Evolutionary conservation across 2,797 vertebrate genomes (phyloP).

Genomic region (Odontamblyopus rebecca): DNA sequence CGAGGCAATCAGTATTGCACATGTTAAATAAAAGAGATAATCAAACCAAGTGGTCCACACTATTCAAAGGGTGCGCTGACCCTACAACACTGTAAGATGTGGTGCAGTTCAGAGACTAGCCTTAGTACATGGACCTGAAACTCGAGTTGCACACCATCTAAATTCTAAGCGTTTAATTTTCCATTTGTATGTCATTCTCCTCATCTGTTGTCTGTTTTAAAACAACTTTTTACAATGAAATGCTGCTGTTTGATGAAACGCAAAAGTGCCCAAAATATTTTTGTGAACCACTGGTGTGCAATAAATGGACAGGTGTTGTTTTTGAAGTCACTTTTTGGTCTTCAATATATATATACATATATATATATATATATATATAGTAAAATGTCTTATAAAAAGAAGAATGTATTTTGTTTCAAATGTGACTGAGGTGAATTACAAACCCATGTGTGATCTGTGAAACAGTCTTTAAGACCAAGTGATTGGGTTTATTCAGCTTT

Average conservation of each 20-base stretch:
- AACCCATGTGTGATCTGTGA: constrained; percentile 62
- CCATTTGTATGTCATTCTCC: constrained; percentile 63
- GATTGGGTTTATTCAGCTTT: constrained; percentile 37
- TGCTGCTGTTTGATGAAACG: constrained; percentile 77
- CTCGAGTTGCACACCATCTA: constrained; percentile 72
- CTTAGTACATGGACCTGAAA: constrained; percentile 73
- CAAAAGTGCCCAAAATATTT: constrained; percentile 79
- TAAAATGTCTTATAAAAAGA: constrained; percentile 31
- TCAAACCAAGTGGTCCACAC: constrained; percentile 60
- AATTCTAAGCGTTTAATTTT: constrained; percentile 49
- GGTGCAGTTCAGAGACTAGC: constrained; percentile 69
- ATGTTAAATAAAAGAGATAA: constrained; percentile 65
- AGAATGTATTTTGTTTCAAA: constrained; percentile 66
- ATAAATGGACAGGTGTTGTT: constrained; percentile 74
- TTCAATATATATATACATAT: constrained; percentile 30
- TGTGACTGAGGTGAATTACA: constrained; percentile 60
- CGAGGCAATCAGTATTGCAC: constrained; percentile 72
- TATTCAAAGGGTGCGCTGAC: constrained; percentile 58
- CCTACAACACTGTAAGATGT: constrained; percentile 69
- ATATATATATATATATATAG: constrained; percentile 35
- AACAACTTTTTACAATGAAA: constrained; percentile 68
- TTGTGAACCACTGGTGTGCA: constrained; percentile 77
- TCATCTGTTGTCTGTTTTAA: constrained; percentile 56
- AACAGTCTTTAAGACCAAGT: constrained; percentile 40
- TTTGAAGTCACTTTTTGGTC: constrained; percentile 52